A percentile compares a stretch with the other conserved stretches of the same genome.
These are phyloP conservation scores for Rugalucina vietnamica DNA, from an alignment of 2,888 invertebrate species.

Conservation along the genomic window DNA sequence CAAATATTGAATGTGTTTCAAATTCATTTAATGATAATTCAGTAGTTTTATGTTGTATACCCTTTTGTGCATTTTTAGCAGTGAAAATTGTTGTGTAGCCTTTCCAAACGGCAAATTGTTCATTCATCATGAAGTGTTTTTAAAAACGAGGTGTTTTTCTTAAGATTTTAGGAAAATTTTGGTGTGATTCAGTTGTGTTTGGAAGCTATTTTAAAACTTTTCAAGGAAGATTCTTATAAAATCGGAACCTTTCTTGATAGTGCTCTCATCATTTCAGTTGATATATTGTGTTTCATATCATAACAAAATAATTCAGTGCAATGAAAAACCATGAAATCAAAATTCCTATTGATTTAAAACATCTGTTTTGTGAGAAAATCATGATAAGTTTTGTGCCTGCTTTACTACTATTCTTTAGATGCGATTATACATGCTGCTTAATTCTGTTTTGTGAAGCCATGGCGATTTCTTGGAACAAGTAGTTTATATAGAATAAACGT, in stretches of 20 bases:
- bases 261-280: not conserved
- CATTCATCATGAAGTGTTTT: not conserved
- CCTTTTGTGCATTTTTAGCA: slow-evolving; percentile 9
- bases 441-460: not conserved
- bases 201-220: slow-evolving; percentile 7
- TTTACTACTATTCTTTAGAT: not conserved
- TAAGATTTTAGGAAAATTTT: not conserved
- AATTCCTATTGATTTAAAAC: not conserved
- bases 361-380: not conserved
- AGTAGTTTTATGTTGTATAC: slow-evolving; percentile 1
- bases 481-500: slow-evolving; percentile 10
- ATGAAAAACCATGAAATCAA: slow-evolving; percentile 12
- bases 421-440: slow-evolving; percentile 6
- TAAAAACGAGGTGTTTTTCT: not conserved
- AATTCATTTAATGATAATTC: not conserved
- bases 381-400: not conserved
- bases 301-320: not conserved
- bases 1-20: not conserved
- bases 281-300: not conserved
- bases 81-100: not conserved
- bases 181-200: not conserved
- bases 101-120: not conserved
- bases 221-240: slow-evolving; percentile 10
- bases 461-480: slow-evolving; percentile 10
- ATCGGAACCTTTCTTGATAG: not conserved